Percentiles rank a stretch among this genome's conserved stretches.
These are phyloP conservation scores for Hyles vespertilio DNA, from an alignment of 1,140 invertebrate genomes.

Conservation along the genomic window DNA sequence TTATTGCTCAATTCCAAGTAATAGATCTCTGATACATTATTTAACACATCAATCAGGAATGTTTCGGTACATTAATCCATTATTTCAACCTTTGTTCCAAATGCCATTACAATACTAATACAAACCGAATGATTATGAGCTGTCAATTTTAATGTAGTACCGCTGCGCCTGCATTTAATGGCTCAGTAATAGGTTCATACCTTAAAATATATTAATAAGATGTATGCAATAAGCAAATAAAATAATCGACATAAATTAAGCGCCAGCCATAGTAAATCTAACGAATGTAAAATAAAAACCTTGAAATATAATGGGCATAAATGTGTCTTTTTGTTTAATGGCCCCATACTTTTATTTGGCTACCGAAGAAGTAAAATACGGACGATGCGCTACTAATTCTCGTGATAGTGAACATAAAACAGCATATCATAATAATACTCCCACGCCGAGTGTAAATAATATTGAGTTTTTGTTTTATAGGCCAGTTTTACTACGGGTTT, in stretches of 20 bases:
- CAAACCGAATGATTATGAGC: too few species aligned
- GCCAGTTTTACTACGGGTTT: too few species aligned
- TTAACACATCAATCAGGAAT: too few species aligned
- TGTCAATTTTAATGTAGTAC: too few species aligned
- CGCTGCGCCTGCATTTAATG: too few species aligned
- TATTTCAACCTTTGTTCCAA: too few species aligned
- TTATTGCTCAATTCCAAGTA: too few species aligned
- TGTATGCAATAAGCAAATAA: conserved; percentile 44
- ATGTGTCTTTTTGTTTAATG: conserved; percentile 48
- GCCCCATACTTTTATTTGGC: conserved; percentile 43
- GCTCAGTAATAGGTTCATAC: too few species aligned
- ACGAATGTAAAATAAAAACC: conserved; percentile 42
- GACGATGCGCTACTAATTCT: conserved; percentile 32
- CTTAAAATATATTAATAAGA: conserved; percentile 4
- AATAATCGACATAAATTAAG: conserved; percentile 38
- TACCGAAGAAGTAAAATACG: conserved; percentile 43
- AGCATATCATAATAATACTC: conserved; percentile 6
- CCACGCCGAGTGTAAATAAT: conserved; percentile 3
- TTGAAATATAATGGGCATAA: conserved; percentile 44
- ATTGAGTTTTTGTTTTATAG: too few species aligned
- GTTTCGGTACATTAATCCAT: too few species aligned
- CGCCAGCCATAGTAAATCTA: conserved; percentile 41
- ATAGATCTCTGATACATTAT: too few species aligned
- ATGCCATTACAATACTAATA: too few species aligned
- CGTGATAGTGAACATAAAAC: conserved; percentile 41